These are phyloP conservation scores for Chelonia mydas DNA, from an alignment of 2,797 vertebrate species.

Conservation along the genomic window DNA sequence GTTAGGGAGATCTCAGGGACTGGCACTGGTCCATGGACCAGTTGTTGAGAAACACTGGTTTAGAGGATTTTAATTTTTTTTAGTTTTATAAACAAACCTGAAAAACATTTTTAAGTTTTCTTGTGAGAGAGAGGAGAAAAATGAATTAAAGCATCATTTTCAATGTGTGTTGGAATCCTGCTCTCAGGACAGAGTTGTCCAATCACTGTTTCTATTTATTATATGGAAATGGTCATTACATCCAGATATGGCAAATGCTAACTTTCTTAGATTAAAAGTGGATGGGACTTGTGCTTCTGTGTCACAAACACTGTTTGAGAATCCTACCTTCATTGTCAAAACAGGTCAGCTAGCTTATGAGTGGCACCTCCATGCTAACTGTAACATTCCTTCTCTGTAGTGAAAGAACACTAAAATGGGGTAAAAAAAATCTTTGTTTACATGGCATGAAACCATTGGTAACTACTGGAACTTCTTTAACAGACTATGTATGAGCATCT, in stretches of 20 bases:
- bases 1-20: too few species aligned
- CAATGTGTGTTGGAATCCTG: neutral
- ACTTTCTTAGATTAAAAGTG: neutral
- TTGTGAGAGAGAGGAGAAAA: neutral
- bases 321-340: rapidly evolving
- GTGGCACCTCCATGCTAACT: neutral
- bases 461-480: slow-evolving; percentile 51
- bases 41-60: neutral
- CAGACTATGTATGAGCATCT: slow-evolving; percentile 97
- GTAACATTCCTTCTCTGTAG: neutral
- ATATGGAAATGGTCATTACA: neutral
- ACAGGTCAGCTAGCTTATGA: neutral
- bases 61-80: neutral
- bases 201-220: neutral
- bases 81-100: neutral
- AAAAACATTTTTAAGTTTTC: neutral
- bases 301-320: neutral
- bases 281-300: neutral
- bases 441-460: slow-evolving; percentile 34
- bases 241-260: neutral
- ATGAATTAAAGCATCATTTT: neutral
- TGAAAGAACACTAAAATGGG: neutral
- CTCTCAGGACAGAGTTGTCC: neutral
- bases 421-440: neutral
- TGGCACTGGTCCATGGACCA: too few species aligned